phyloP scores from a whole-genome alignment of 2,888 invertebrate genomes.

The Archaeoteleia sp. region DNA sequence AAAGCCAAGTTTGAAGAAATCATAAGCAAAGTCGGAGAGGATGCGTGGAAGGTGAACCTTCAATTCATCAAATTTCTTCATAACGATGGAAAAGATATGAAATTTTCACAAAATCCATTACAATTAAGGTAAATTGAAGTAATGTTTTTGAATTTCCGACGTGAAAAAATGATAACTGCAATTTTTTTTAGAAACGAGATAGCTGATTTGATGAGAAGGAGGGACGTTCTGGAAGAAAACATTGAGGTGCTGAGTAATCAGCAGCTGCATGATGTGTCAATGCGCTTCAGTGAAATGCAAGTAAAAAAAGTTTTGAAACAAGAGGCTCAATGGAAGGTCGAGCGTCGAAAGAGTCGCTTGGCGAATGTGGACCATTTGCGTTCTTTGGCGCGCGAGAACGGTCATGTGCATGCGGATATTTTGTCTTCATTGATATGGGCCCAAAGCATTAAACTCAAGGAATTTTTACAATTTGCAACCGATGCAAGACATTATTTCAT shows the following conservation, averaged over 20 bases:
- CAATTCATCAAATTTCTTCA: slow-evolving; percentile 56
- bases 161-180: neutral
- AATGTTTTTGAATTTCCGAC: too few relatives aligned
- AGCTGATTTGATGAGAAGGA: slow-evolving; percentile 58
- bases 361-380: slow-evolving; percentile 61
- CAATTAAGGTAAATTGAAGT: slow-evolving; percentile 62
- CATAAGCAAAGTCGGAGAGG: slow-evolving; percentile 54
- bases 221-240: slow-evolving; percentile 66
- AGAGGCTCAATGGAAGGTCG: slow-evolving; percentile 59
- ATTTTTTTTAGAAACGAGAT: slow-evolving; percentile 61
- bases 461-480: slow-evolving; percentile 64
- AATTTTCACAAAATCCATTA: slow-evolving; percentile 56
- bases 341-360: slow-evolving; percentile 58
- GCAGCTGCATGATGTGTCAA: slow-evolving; percentile 58
- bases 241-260: slow-evolving; percentile 59
- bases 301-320: slow-evolving; percentile 62
- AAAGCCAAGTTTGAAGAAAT: slow-evolving; percentile 58
- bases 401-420: slow-evolving; percentile 67
- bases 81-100: slow-evolving; percentile 52
- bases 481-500: slow-evolving; percentile 66
- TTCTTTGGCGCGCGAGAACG: slow-evolving; percentile 62
- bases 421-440: slow-evolving; percentile 67
- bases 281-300: slow-evolving; percentile 60
- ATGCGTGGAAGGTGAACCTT: slow-evolving; percentile 46
- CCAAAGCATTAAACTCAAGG: slow-evolving; percentile 61